These are phyloP conservation scores for Suricata suricatta DNA, from an alignment of 2,113 vertebrate species.

Conservation along the genomic window DNA sequence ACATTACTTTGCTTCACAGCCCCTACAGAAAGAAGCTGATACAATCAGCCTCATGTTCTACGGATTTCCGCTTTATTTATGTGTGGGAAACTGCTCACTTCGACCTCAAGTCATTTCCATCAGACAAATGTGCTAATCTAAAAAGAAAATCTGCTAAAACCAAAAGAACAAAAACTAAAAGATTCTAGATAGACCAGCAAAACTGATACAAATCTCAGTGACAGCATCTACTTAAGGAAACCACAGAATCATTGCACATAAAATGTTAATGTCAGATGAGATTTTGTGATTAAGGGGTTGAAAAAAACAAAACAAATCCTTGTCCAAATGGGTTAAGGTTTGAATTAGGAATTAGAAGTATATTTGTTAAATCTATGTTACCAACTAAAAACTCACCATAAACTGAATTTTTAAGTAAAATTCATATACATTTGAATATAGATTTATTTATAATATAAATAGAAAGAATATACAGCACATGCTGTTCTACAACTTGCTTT, in stretches of 20 bases:
- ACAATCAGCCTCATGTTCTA: background rate
- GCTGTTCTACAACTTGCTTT: background rate
- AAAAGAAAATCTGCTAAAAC: conserved; percentile 46
- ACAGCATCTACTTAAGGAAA: conserved; percentile 8
- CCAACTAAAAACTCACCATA: background rate
- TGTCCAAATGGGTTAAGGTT: background rate
- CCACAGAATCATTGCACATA: background rate
- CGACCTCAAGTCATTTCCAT: background rate
- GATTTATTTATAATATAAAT: background rate
- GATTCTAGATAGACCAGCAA: background rate
- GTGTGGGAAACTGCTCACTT: background rate
- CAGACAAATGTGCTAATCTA: conserved; percentile 47
- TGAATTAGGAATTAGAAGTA: background rate
- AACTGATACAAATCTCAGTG: conserved; percentile 8
- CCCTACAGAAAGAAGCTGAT: background rate
- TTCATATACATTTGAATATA: background rate
- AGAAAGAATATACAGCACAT: background rate
- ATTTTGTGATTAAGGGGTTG: background rate
- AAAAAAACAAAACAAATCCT: background rate
- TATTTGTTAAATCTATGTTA: background rate
- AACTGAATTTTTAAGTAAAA: conserved; percentile 30
- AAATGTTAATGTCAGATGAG: background rate
- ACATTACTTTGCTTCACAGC: background rate
- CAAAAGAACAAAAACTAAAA: conserved; percentile 1
- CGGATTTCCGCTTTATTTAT: background rate